phyloP scores from a whole-genome alignment of 2,797 vertebrate species.

The Ibycter americanus region DNA sequence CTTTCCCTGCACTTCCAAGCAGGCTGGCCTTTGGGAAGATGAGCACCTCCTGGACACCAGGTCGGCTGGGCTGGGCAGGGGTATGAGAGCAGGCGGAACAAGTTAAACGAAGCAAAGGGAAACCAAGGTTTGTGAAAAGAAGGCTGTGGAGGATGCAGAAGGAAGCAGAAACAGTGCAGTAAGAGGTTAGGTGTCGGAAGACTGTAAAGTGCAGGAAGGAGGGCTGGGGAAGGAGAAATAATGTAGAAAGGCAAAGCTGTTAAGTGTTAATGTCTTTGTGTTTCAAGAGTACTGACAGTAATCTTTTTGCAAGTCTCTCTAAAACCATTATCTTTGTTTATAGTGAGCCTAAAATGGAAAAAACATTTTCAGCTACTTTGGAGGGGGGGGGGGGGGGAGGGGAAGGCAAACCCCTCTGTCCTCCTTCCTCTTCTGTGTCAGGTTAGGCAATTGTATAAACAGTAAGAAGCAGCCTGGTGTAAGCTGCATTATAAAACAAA shows the following conservation, averaged over 20 bases:
- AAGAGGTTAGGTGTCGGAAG: neutral
- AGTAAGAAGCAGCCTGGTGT: neutral
- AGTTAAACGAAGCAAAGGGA: neutral
- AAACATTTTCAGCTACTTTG: neutral
- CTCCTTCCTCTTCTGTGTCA: neutral
- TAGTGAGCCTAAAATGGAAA: neutral
- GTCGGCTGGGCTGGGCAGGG: neutral
- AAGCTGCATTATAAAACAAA: neutral
- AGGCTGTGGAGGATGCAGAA: neutral
- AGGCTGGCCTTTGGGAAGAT: neutral
- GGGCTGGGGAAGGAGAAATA: neutral
- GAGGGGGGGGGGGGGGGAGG: neutral
- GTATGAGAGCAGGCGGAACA: neutral
- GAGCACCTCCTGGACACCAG: neutral
- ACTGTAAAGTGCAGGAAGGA: neutral
- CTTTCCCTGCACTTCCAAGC: neutral
- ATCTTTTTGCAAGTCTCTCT: neutral
- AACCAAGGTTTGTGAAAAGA: neutral
- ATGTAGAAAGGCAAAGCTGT: neutral
- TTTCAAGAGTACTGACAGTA: conserved; percentile 5
- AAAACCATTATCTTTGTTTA: neutral
- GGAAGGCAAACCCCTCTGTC: neutral
- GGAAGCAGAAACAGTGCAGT: neutral
- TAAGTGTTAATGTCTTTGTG: neutral
- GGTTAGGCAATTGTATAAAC: neutral